phyloP scores from a whole-genome alignment of 2,888 invertebrate species.

The Argyresthia albistria region DNA sequence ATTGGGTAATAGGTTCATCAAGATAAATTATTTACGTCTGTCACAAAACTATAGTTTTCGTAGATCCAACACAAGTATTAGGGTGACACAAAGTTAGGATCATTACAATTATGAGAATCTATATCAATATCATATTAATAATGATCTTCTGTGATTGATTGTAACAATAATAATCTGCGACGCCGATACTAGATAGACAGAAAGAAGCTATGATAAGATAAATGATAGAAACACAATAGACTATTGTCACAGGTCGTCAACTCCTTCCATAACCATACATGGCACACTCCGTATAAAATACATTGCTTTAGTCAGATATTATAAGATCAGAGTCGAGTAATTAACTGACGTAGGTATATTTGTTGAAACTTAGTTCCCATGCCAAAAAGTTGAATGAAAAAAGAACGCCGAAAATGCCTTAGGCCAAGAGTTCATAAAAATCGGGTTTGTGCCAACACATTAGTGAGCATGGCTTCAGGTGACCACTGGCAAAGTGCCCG shows the following conservation, averaged over 20 bases:
- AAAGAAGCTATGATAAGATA: constrained; percentile 7
- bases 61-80: too few relatives aligned
- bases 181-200: background rate
- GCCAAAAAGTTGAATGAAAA: background rate
- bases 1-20: too few relatives aligned
- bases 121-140: too few relatives aligned
- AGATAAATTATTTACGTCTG: too few relatives aligned
- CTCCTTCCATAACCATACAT: constrained; percentile 5
- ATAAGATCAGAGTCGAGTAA: too few relatives aligned
- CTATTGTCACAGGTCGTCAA: constrained; percentile 32
- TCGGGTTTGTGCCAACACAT: constrained; percentile 56
- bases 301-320: too few relatives aligned
- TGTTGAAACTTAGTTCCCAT: too few relatives aligned
- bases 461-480: constrained; percentile 46
- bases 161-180: background rate
- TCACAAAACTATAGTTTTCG: too few relatives aligned
- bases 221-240: constrained; percentile 18
- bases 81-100: too few relatives aligned
- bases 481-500: constrained; percentile 58
- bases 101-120: too few relatives aligned
- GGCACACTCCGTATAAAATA: background rate
- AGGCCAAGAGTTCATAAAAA: constrained; percentile 34
- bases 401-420: constrained; percentile 25
- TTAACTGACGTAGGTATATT: too few relatives aligned
- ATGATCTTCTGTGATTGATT: too few relatives aligned